Conservation (phyloP, 2,113 vertebrate species). For the Bothrops jararaca region DNA sequence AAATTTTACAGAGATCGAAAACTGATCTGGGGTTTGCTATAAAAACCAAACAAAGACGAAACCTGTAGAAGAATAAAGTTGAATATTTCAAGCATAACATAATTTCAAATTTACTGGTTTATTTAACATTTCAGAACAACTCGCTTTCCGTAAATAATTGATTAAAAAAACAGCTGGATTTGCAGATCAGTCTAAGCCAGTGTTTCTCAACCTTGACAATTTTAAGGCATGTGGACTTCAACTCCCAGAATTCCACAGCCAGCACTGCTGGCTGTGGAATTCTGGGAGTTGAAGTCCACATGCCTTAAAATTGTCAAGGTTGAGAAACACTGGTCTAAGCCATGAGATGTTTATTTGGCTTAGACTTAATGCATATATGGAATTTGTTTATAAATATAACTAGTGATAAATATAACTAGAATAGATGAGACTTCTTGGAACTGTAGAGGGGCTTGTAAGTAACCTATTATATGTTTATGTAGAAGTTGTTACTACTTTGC, state of each 20-base stretch:
- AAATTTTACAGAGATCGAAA: conserved; percentile 4
- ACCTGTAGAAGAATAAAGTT: background rate
- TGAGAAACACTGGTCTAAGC: too few relatives aligned
- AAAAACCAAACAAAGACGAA: background rate
- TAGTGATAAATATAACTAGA: background rate
- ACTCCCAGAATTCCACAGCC: too few relatives aligned
- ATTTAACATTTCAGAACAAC: background rate
- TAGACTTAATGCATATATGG: background rate
- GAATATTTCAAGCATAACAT: background rate
- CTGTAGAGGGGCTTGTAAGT: background rate
- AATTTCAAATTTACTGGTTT: background rate
- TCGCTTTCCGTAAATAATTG: background rate
- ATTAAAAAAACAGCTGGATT: background rate
- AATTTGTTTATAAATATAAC: background rate
- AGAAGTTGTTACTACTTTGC: background rate
- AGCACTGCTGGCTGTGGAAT: too few relatives aligned
- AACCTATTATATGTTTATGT: too few relatives aligned
- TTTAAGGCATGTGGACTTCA: too few relatives aligned
- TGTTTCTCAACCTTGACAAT: too few relatives aligned
- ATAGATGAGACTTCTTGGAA: background rate
- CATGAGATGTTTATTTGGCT: background rate
- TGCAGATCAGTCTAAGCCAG: background rate
- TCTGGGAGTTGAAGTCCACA: too few relatives aligned
- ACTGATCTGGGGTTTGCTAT: background rate
- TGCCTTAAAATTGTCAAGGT: too few relatives aligned